Evolutionary conservation across 2,888 invertebrate genomes (phyloP), one percentile per base, ranked within the genome.

Genomic region (Drosophila glabriapex): DNA sequence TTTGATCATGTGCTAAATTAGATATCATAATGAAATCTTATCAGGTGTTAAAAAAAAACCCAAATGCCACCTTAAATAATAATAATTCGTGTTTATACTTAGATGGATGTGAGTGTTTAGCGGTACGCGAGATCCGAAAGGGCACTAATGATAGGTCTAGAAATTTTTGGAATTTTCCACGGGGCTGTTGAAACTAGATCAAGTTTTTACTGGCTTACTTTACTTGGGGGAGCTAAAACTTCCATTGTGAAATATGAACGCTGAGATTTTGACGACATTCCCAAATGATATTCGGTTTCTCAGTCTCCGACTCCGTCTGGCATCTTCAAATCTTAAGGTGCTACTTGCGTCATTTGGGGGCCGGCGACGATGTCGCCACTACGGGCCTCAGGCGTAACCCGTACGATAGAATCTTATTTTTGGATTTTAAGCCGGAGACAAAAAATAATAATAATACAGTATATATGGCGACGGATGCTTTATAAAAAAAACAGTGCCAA

Each of bases 401-500:
- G 72, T 77, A 71, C 68, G 81, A 56, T 81, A 77, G 65, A 68
- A 68, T 69, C 64, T 86, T 89, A 87, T 89, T 79, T 87, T 87
- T 87, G 81, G 82, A 85, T 84, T 69, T 89, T 76, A 69, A 87
- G 73, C 70, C 72, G 73, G 62, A 73, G 88, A 76, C 73, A 60
- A 80, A 43, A 65, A 43, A 46, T 64, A 71, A 55, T 64, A 71
- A 55, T 62, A 62, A 61, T 54, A 75, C 66, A 71, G 76, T 67
- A 76, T 62, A 69, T 41, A 62, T 52, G 71, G 68, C 81, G 75
- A 72, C 71, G 73, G 63, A 66, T 70, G 78, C 78, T 85, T 70
- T 86, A 89, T 79, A 90, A 85, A 85, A 85, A 88, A 85, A 88
- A 78, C 78, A 73, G 80, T 80, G 85, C 90, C 85, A 90, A 90